Conservation (phyloP, 2,113 vertebrate species). For the Poicephalus meyeri region DNA sequence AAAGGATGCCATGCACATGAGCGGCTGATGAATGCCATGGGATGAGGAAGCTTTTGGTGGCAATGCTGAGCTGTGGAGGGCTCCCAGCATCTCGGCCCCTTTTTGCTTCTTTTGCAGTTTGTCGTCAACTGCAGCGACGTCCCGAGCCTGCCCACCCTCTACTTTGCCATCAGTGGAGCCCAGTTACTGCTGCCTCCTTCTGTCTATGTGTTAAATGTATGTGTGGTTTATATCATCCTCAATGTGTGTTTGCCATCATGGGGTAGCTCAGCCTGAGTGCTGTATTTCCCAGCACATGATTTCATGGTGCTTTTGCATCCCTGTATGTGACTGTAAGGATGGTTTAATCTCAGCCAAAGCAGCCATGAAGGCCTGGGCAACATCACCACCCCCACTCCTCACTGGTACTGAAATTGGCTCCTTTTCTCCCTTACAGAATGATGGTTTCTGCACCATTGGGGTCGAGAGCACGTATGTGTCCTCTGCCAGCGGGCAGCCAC, state of each 20-base stretch:
- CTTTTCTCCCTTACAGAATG: background rate
- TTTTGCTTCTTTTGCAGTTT: constrained; percentile 18
- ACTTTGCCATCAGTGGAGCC: constrained; percentile 41
- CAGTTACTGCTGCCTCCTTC: constrained; percentile 56
- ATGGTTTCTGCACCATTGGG: constrained; percentile 28
- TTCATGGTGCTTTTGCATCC: fast-evolving
- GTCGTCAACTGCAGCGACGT: background rate
- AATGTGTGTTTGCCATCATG: fast-evolving
- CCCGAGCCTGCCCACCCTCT: constrained; percentile 53
- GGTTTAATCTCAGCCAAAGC: background rate
- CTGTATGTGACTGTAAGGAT: background rate
- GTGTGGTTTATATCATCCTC: background rate
- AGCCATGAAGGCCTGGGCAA: background rate
- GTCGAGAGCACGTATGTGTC: constrained; percentile 59
- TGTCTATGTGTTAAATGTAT: constrained; percentile 46
- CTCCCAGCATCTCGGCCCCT: background rate
- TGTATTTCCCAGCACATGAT: fast-evolving
- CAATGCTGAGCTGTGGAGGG: background rate
- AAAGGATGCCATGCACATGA: background rate
- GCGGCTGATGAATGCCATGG: background rate
- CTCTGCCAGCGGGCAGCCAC: constrained; percentile 31
- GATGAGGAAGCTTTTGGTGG: background rate
- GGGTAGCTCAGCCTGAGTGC: background rate
- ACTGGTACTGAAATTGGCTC: background rate
- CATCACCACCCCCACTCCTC: background rate